Evolutionary conservation across 2,888 invertebrate species (phyloP).

Genomic region (Aporophyla lueneburgensis): DNA sequence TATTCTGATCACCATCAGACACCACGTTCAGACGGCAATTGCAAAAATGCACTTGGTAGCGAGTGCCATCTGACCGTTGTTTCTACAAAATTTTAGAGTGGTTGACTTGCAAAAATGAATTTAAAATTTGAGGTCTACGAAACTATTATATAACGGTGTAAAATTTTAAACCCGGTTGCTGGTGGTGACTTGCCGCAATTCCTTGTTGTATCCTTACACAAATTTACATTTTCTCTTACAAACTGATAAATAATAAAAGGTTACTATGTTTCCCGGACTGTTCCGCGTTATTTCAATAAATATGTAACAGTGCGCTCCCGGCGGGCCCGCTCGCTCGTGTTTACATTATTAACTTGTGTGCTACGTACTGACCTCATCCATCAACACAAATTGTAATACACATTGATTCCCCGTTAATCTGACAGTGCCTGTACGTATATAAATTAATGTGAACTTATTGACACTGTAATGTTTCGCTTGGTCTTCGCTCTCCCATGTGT

Average conservation of each 20-base stretch:
- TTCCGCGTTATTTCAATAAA: constrained; percentile 33
- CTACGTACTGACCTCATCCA: not conserved
- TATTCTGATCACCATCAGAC: not conserved
- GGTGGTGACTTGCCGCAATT: not conserved
- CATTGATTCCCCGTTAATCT: constrained; percentile 4
- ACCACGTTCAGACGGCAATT: not conserved
- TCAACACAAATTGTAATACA: not conserved
- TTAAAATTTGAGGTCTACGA: constrained; percentile 1
- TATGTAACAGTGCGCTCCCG: constrained; percentile 13
- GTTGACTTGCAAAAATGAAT: not conserved
- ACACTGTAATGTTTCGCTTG: not conserved
- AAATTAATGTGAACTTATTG: not conserved
- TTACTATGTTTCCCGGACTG: not conserved
- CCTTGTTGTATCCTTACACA: not conserved
- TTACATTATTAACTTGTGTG: constrained; percentile 14
- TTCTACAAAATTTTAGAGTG: not conserved
- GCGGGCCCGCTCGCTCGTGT: not conserved
- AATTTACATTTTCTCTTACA: constrained; percentile 14
- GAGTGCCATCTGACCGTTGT: too few relatives aligned
- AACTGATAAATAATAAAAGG: constrained; percentile 30
- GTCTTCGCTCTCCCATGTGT: not conserved
- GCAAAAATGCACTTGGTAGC: not conserved
- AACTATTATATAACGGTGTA: not conserved
- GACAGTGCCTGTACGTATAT: not conserved
- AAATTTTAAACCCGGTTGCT: not conserved